These are phyloP conservation scores for Mesocricetus auratus DNA, from an alignment of 2,113 vertebrate species.

Conservation along the genomic window DNA sequence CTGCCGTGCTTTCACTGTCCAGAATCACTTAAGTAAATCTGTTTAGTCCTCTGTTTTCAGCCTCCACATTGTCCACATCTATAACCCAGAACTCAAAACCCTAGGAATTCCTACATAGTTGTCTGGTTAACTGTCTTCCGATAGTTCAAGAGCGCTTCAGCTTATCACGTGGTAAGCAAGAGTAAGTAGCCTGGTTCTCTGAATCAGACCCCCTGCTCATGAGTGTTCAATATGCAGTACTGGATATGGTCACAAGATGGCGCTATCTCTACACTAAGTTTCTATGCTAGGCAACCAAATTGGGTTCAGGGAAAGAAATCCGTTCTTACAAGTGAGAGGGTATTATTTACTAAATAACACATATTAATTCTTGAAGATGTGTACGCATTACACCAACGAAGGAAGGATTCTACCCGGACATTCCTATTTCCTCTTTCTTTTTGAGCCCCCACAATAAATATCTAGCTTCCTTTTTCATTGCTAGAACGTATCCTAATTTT, in stretches of 20 bases:
- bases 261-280: neutral
- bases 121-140: neutral
- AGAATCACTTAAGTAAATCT: neutral
- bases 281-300: neutral
- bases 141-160: neutral
- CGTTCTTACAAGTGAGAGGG: neutral
- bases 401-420: neutral
- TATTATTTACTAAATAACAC: neutral
- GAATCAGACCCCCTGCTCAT: neutral
- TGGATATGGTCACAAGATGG: conserved; percentile 38
- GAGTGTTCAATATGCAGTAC: neutral
- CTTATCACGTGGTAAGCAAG: neutral
- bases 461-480: neutral
- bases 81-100: neutral
- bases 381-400: neutral
- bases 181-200: neutral
- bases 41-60: neutral
- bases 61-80: conserved; percentile 8
- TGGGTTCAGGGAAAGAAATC: conserved; percentile 24
- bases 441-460: neutral
- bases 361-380: conserved; percentile 32
- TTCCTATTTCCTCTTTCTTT: neutral
- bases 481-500: neutral
- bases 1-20: neutral
- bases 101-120: neutral